Evolutionary conservation across 2,113 vertebrate genomes (phyloP).

Genomic region (Grammomys dolichurus): DNA sequence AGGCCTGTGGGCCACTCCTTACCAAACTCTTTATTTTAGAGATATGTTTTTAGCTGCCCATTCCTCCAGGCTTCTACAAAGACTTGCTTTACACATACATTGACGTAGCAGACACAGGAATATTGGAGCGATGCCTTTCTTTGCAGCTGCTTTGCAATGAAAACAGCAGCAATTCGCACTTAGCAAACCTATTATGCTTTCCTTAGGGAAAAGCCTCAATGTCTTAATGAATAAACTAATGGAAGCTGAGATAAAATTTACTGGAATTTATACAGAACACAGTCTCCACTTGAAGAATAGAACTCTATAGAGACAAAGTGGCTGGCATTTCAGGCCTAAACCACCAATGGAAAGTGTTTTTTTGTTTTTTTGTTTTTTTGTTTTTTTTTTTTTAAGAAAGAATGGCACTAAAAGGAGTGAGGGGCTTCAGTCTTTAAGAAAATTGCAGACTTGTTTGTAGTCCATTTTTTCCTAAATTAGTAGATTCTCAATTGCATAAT

Average conservation of each 20-base stretch:
- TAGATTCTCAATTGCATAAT: constrained; percentile 45
- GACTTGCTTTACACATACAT: not conserved
- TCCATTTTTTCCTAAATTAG: not conserved
- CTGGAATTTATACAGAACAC: constrained; percentile 66
- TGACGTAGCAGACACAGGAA: not conserved
- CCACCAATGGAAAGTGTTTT: constrained; percentile 39
- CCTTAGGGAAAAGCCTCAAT: constrained; percentile 29
- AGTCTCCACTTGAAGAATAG: constrained; percentile 52
- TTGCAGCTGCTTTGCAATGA: not conserved
- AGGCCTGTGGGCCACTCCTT: not conserved
- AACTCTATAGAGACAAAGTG: constrained; percentile 40
- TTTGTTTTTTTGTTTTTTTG: not conserved
- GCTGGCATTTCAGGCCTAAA: constrained; percentile 35
- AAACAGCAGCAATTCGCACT: constrained; percentile 40
- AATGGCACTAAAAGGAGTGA: not conserved
- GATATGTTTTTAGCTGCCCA: not conserved
- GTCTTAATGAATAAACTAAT: constrained; percentile 71
- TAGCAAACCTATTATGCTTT: constrained; percentile 63
- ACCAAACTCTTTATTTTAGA: constrained; percentile 25
- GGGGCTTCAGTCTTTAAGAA: not conserved
- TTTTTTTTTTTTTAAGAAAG: not conserved
- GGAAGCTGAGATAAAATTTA: constrained; percentile 63
- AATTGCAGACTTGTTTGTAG: not conserved
- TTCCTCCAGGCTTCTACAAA: not conserved
- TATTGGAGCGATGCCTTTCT: not conserved